These are phyloP conservation scores for Andricus quercusramuli DNA, from an alignment of 2,888 invertebrate genomes.

Conservation along the genomic window DNA sequence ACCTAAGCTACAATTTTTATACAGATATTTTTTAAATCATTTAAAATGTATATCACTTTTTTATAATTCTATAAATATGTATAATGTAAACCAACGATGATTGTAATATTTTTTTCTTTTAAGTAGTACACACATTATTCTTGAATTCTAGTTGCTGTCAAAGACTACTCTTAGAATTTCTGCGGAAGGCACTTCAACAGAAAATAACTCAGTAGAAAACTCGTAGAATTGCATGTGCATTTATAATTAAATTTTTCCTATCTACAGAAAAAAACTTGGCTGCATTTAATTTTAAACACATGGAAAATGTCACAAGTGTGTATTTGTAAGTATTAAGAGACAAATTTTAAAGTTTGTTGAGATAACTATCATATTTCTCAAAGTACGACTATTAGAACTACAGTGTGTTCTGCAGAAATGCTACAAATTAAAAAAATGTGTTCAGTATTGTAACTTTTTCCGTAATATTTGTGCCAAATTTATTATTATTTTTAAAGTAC, in stretches of 20 bases:
- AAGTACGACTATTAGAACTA: neutral
- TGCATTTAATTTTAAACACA: conserved; percentile 4
- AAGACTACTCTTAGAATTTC: neutral
- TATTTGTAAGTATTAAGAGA: neutral
- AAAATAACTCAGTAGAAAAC: neutral
- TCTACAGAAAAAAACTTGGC: neutral
- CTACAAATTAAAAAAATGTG: conserved; percentile 34
- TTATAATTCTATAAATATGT: neutral
- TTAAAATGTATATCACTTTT: neutral
- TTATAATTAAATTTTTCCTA: neutral
- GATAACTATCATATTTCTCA: conserved; percentile 5
- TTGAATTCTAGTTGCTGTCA: neutral
- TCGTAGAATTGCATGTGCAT: neutral
- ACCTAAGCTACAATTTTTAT: conserved; percentile 5
- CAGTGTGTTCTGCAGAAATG: conserved; percentile 28
- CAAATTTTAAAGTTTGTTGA: conserved; percentile 6
- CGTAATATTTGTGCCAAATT: conserved; percentile 10
- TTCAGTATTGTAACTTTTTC: conserved; percentile 26
- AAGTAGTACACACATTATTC: neutral
- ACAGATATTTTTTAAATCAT: conserved; percentile 3
- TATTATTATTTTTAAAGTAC: neutral
- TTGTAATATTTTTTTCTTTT: neutral
- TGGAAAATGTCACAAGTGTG: conserved; percentile 4
- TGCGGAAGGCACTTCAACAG: neutral
- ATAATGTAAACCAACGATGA: neutral